phyloP scores from a whole-genome alignment of 2,797 vertebrate species.

The Clangula hyemalis region DNA sequence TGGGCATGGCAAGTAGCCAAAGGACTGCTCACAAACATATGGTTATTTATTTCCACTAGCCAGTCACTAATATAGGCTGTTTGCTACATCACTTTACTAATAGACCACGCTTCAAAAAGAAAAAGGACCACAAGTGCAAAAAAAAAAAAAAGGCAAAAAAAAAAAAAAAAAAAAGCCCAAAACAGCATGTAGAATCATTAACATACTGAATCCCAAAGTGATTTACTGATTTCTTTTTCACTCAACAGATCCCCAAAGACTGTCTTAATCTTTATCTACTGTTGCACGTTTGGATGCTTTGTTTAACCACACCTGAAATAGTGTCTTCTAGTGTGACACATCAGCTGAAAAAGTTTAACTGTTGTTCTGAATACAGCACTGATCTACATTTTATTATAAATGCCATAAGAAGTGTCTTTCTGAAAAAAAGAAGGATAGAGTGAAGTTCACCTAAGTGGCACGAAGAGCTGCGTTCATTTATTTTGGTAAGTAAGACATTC shows the following conservation, averaged over 20 bases:
- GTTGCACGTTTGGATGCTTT: slow-evolving; percentile 26
- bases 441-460: background rate
- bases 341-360: slow-evolving; percentile 42
- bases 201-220: background rate
- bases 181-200: background rate
- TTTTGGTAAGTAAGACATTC: background rate
- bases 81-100: slow-evolving; percentile 29
- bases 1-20: slow-evolving; percentile 35
- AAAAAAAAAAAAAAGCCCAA: background rate
- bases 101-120: slow-evolving; percentile 1
- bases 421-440: background rate
- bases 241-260: slow-evolving; percentile 24
- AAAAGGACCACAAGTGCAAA: slow-evolving; percentile 13
- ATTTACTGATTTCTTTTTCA: background rate
- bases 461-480: background rate
- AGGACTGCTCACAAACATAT: slow-evolving; percentile 54
- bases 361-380: background rate
- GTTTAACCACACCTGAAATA: slow-evolving; percentile 59
- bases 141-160: slow-evolving; percentile 19
- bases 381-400: background rate
- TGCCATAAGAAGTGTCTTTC: background rate
- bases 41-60: slow-evolving; percentile 60
- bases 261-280: slow-evolving; percentile 38
- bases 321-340: slow-evolving; percentile 27
- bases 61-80: slow-evolving; percentile 33